phyloP scores from a whole-genome alignment of 2,113 vertebrate species.

The Zootoca vivipara region DNA sequence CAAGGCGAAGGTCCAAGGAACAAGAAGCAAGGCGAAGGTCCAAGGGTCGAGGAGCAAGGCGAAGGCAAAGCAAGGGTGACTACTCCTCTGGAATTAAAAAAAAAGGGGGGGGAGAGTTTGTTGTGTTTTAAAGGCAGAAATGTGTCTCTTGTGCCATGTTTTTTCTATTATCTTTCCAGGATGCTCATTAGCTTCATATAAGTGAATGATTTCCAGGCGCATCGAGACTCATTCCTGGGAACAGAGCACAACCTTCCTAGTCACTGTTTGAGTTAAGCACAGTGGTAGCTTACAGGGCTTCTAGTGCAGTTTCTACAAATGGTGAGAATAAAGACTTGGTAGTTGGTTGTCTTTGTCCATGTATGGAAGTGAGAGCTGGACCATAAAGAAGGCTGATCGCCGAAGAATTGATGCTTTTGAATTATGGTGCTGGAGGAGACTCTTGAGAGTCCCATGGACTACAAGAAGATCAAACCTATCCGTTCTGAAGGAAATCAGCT shows the following conservation, averaged over 20 bases:
- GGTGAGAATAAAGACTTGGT: neutral
- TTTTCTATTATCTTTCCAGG: slow-evolving; percentile 18
- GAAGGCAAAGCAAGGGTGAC: no score
- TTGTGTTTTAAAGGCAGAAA: neutral
- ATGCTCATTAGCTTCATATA: neutral
- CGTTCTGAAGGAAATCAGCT: no score
- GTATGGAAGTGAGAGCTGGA: no score
- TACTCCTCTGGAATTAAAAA: neutral
- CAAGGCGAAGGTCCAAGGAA: no score
- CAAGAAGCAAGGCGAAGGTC: no score
- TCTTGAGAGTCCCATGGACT: no score
- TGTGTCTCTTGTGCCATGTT: neutral
- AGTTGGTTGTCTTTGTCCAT: neutral
- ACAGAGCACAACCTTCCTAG: neutral
- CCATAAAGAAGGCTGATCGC: no score
- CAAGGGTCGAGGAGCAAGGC: no score
- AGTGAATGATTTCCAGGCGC: neutral
- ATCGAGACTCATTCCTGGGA: neutral
- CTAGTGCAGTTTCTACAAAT: neutral
- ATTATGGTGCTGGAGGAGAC: no score
- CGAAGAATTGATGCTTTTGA: no score
- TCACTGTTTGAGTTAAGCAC: slow-evolving; percentile 1
- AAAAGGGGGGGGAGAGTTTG: neutral
- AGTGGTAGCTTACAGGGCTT: rapidly evolving
- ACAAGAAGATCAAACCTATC: no score